Evolutionary conservation across 2,113 vertebrate genomes (phyloP).

Genomic region (Arvicanthis niloticus): DNA sequence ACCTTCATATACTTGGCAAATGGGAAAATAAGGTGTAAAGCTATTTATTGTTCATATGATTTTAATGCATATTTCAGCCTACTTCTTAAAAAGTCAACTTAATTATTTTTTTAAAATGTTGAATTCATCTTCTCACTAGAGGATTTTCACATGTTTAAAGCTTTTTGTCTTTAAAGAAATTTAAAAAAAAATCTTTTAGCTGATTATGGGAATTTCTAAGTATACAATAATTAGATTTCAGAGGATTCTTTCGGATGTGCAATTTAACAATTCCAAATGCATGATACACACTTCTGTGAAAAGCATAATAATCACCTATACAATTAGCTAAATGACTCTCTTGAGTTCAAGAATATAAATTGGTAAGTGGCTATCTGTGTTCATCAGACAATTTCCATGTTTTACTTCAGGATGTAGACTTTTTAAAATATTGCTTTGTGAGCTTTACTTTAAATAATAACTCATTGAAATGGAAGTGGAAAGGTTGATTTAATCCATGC

Average conservation of each 20-base stretch:
- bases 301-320: slow-evolving; percentile 84
- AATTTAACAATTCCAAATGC: slow-evolving; percentile 82
- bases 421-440: slow-evolving; percentile 77
- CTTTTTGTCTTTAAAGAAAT: slow-evolving; percentile 71
- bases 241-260: slow-evolving; percentile 80
- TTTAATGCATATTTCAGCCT: slow-evolving; percentile 47
- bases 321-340: slow-evolving; percentile 84
- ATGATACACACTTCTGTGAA: slow-evolving; percentile 81
- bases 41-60: not conserved
- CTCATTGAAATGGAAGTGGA: slow-evolving; percentile 73
- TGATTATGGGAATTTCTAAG: slow-evolving; percentile 77
- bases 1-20: slow-evolving; percentile 33
- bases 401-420: slow-evolving; percentile 78
- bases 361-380: slow-evolving; percentile 83
- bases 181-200: slow-evolving; percentile 66
- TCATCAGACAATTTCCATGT: slow-evolving; percentile 83
- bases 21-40: not conserved
- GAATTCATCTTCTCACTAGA: slow-evolving; percentile 67
- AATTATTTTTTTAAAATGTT: slow-evolving; percentile 71
- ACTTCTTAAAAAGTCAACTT: slow-evolving; percentile 28
- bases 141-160: slow-evolving; percentile 69
- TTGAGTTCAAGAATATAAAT: slow-evolving; percentile 82
- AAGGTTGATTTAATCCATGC: slow-evolving; percentile 71
- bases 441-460: slow-evolving; percentile 76
- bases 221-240: slow-evolving; percentile 83